phyloP scores from a whole-genome alignment of 2,888 invertebrate genomes.

The Bombyx huttoni region DNA sequence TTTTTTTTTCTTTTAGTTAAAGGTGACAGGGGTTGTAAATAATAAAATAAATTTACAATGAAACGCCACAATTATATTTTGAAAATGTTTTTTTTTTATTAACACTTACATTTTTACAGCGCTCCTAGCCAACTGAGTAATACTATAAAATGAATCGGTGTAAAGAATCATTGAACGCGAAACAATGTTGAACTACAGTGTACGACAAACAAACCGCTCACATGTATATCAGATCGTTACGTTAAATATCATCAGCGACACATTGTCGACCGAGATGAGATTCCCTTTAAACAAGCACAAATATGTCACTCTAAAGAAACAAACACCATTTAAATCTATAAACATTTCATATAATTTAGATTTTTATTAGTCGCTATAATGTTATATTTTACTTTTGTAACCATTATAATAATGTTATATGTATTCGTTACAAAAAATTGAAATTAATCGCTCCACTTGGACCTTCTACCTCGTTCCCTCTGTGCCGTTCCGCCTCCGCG shows the following conservation, averaged over 20 bases:
- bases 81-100: constrained; percentile 72
- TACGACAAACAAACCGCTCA: constrained; percentile 60
- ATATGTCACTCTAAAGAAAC: constrained; percentile 64
- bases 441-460: constrained; percentile 47
- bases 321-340: constrained; percentile 68
- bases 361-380: constrained; percentile 70
- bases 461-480: constrained; percentile 15
- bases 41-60: constrained; percentile 15
- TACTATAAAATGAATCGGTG: constrained; percentile 70
- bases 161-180: constrained; percentile 70
- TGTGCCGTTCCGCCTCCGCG: constrained; percentile 6
- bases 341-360: constrained; percentile 73
- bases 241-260: constrained; percentile 50
- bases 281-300: constrained; percentile 60
- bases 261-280: constrained; percentile 56
- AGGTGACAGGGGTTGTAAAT: constrained; percentile 4
- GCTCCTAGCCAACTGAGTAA: constrained; percentile 73
- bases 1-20: not conserved
- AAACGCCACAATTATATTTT: constrained; percentile 65
- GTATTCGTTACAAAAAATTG: constrained; percentile 68
- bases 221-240: constrained; percentile 50
- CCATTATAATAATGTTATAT: constrained; percentile 72
- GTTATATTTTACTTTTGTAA: constrained; percentile 72
- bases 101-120: constrained; percentile 74
- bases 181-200: constrained; percentile 68